These are phyloP conservation scores for Kryphioiulus occultus DNA, from an alignment of 2,888 invertebrate genomes.

Conservation along the genomic window DNA sequence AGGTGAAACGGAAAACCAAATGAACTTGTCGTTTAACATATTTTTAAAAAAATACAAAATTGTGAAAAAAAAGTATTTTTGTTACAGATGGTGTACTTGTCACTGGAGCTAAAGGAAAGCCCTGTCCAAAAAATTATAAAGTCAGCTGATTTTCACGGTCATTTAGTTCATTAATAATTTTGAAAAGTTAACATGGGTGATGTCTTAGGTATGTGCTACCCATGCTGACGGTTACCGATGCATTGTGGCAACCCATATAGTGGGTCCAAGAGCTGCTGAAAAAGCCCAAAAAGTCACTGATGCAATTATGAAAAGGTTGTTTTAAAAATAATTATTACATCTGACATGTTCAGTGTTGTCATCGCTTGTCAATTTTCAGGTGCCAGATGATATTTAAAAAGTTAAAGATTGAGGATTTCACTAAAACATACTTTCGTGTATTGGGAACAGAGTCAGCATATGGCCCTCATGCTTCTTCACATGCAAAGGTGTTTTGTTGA, in stretches of 20 bases:
- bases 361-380: conserved; percentile 56
- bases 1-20: neutral
- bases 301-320: conserved; percentile 63
- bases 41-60: neutral
- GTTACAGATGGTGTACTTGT: conserved; percentile 60
- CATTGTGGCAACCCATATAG: conserved; percentile 63
- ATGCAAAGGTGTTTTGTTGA: conserved; percentile 52
- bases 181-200: neutral
- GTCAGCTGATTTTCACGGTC: conserved; percentile 56
- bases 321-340: neutral
- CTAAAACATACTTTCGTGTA: conserved; percentile 62
- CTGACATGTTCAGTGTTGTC: conserved; percentile 42
- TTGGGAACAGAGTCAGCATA: conserved; percentile 64
- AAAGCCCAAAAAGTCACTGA: conserved; percentile 64
- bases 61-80: neutral
- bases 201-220: conserved; percentile 63
- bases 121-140: conserved; percentile 64
- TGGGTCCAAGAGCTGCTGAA: conserved; percentile 62
- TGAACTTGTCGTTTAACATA: neutral
- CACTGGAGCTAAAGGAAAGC: conserved; percentile 63
- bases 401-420: conserved; percentile 62
- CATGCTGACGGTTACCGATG: conserved; percentile 64
- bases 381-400: conserved; percentile 59
- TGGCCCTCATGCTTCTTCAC: conserved; percentile 60
- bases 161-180: neutral